Conservation (phyloP, 2,797 vertebrate species). For the Aldrovandia affinis region DNA sequence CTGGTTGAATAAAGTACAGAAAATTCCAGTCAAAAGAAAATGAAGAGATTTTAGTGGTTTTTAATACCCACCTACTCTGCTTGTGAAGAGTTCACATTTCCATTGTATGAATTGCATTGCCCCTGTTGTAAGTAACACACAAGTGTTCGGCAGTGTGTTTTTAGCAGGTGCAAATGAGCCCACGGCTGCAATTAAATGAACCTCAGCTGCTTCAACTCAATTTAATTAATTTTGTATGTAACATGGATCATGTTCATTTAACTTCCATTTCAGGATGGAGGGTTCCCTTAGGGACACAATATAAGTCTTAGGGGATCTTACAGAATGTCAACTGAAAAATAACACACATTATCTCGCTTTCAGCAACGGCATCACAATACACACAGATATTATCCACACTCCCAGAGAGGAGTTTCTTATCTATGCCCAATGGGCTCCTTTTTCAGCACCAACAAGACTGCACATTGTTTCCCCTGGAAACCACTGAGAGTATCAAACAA, state of each 20-base stretch:
- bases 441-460: not conserved
- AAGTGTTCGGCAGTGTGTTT: not conserved
- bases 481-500: not conserved
- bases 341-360: not conserved
- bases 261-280: not conserved
- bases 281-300: not conserved
- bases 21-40: not conserved
- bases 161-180: not conserved
- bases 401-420: not conserved
- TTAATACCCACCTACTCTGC: not conserved
- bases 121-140: not conserved
- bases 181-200: not conserved
- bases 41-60: not conserved
- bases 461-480: not conserved
- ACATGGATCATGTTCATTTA: not conserved
- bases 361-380: not conserved
- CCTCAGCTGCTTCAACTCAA: not conserved
- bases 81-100: not conserved
- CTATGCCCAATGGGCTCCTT: not conserved
- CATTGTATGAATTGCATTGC: not conserved
- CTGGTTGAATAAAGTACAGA: too few species aligned
- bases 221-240: slow-evolving; percentile 17
- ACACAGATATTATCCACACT: not conserved
- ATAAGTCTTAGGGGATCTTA: not conserved
- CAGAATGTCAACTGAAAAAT: not conserved